Conservation (phyloP, 2,797 vertebrate genomes). For the Simalia tracyae region DNA sequence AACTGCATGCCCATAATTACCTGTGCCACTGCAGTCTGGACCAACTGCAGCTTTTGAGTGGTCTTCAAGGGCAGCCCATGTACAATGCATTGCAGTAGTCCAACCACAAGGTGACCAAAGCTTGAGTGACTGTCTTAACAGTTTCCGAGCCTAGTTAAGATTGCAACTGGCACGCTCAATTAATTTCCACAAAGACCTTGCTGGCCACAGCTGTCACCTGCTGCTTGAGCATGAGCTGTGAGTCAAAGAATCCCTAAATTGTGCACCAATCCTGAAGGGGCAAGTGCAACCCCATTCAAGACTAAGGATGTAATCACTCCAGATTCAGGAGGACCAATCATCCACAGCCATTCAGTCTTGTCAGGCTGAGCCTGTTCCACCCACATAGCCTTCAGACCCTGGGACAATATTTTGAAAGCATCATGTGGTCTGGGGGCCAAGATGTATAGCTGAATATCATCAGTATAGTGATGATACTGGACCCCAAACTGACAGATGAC, state of each 20-base stretch:
- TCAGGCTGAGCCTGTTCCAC: background rate
- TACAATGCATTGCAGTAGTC: background rate
- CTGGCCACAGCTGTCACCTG: background rate
- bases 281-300: background rate
- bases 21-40: background rate
- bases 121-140: background rate
- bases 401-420: background rate
- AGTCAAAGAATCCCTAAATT: background rate
- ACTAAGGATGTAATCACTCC: background rate
- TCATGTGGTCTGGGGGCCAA: background rate
- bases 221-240: background rate
- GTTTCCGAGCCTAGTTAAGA: background rate
- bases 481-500: background rate
- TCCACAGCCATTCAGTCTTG: background rate
- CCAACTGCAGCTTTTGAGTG: background rate
- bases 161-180: background rate
- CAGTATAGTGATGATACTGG: background rate
- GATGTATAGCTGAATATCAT: background rate
- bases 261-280: background rate
- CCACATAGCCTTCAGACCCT: background rate
- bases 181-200: background rate
- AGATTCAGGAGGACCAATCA: background rate
- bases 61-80: background rate
- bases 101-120: background rate
- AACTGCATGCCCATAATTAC: background rate